Evolutionary conservation across 1,140 invertebrate species (phyloP).

Genomic region (Drosophila sucinea): DNA sequence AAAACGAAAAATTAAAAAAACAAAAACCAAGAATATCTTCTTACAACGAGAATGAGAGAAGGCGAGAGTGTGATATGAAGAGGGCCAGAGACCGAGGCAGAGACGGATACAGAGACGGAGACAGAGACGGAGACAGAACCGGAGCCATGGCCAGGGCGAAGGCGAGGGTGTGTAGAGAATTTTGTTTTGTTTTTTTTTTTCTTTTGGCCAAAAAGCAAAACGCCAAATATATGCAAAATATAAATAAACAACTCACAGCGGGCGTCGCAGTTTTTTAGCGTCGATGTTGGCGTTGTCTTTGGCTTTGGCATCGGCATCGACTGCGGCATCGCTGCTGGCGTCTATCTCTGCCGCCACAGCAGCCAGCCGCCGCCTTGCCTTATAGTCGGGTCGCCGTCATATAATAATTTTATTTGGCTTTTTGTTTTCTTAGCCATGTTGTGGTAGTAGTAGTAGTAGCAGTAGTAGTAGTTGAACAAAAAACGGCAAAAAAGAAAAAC

Average conservation of each 20-base stretch:
- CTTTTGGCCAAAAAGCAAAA: constrained; percentile 34
- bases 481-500: constrained; percentile 36
- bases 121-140: not conserved
- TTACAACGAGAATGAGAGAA: not conserved
- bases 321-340: constrained; percentile 17
- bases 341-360: constrained; percentile 6
- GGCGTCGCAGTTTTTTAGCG: not conserved
- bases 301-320: not conserved
- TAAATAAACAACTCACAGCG: constrained; percentile 30
- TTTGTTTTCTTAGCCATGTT: constrained; percentile 33
- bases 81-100: not conserved
- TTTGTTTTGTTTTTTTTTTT: constrained; percentile 10
- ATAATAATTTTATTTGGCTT: constrained; percentile 46
- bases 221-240: constrained; percentile 41
- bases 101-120: not conserved
- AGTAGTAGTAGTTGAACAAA: not conserved
- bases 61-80: not conserved
- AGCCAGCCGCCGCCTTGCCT: not conserved
- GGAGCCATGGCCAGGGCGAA: not conserved
- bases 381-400: constrained; percentile 48
- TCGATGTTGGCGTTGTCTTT: not conserved
- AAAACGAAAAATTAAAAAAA: not conserved
- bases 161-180: constrained; percentile 19
- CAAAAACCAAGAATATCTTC: constrained; percentile 7
- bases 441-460: not conserved